phyloP scores from a whole-genome alignment of 2,888 invertebrate genomes.

The Lamellibrachia columna region DNA sequence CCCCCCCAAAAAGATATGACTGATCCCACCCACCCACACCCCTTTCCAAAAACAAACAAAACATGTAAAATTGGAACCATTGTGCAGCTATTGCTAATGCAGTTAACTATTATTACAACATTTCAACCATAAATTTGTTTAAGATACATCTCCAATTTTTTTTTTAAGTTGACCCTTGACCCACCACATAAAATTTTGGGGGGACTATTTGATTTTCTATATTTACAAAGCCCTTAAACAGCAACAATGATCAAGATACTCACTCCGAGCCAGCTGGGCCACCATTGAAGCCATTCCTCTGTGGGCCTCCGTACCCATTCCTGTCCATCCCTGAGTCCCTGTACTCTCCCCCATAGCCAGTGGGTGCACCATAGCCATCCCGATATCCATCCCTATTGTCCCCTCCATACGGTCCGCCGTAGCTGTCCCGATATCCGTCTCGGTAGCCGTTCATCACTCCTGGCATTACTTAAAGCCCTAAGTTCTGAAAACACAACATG shows the following conservation, averaged over 20 bases:
- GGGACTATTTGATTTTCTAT: too few relatives aligned
- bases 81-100: too few relatives aligned
- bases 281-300: background rate
- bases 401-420: background rate
- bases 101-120: too few relatives aligned
- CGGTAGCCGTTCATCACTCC: conserved; percentile 1
- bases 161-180: too few relatives aligned
- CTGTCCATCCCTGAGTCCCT: background rate
- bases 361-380: background rate
- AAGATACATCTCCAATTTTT: too few relatives aligned
- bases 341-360: background rate
- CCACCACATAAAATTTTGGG: too few relatives aligned
- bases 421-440: background rate
- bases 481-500: too few relatives aligned
- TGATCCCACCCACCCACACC: too few relatives aligned
- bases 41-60: too few relatives aligned
- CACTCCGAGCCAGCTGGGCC: background rate
- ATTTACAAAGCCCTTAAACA: background rate
- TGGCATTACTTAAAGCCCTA: background rate
- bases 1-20: too few relatives aligned
- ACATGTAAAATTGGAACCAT: too few relatives aligned
- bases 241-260: background rate
- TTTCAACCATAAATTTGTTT: too few relatives aligned
- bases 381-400: background rate
- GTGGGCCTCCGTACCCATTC: background rate